phyloP scores from a whole-genome alignment of 2,113 vertebrate species.

The Calidris pygmaea region DNA sequence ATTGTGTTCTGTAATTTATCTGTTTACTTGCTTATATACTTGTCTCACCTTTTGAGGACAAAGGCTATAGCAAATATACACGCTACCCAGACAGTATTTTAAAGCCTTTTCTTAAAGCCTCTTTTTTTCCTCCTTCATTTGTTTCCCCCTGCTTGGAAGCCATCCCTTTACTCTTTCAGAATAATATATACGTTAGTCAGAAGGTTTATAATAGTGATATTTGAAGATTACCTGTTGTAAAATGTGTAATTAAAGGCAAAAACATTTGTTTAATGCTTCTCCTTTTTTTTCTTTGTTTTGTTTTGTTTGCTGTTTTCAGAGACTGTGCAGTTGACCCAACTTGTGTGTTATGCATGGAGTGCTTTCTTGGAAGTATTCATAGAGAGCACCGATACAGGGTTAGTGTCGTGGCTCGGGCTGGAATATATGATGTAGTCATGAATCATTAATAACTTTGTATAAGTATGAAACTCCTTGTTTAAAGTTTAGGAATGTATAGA shows the following conservation, averaged over 20 bases:
- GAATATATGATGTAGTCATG: neutral
- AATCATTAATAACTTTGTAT: neutral
- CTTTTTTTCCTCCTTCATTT: neutral
- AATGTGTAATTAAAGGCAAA: neutral
- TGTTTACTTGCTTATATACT: neutral
- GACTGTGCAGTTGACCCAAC: slow-evolving; percentile 97
- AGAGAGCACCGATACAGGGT: slow-evolving; percentile 96
- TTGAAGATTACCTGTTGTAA: slow-evolving; percentile 24
- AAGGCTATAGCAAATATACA: neutral
- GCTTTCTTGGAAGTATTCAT: slow-evolving; percentile 94
- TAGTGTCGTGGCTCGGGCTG: slow-evolving; percentile 47
- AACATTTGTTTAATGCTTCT: neutral
- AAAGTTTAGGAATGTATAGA: neutral
- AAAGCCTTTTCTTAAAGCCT: neutral
- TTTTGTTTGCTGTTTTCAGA: slow-evolving; percentile 69
- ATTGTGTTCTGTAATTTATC: neutral
- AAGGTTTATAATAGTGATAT: neutral
- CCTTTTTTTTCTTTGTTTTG: neutral
- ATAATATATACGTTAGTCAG: neutral
- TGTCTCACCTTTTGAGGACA: neutral
- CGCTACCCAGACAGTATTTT: neutral
- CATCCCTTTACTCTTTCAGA: neutral
- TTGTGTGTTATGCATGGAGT: slow-evolving; percentile 98
- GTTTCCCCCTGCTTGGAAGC: neutral
- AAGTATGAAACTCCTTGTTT: neutral